A percentile compares a stretch with the other conserved stretches of the same genome.
Conservation (phyloP, 2,797 vertebrate species). For the Taenioides sp. region DNA sequence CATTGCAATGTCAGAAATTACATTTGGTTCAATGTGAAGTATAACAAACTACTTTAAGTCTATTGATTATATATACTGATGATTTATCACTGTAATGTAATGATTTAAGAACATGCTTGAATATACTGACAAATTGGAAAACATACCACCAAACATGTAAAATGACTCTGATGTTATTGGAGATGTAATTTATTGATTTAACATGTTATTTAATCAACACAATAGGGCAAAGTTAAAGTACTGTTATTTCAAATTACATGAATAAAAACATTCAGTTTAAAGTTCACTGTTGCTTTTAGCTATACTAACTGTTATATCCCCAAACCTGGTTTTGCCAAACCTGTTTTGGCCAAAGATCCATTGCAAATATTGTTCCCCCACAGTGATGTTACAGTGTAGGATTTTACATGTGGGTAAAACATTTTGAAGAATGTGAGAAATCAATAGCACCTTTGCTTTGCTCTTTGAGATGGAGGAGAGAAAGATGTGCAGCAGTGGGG, state of each 20-base stretch:
- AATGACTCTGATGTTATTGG: too few species aligned
- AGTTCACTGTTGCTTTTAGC: too few species aligned
- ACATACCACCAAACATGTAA: background rate
- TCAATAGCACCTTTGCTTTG: background rate
- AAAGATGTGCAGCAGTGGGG: conserved; percentile 44
- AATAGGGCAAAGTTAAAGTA: too few species aligned
- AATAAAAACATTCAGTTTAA: too few species aligned
- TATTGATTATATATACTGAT: background rate
- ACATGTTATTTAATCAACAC: too few species aligned
- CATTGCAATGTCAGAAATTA: conserved; percentile 18
- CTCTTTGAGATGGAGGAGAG: conserved; percentile 39
- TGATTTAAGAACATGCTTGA: background rate
- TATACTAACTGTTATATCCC: background rate
- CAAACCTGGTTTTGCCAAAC: background rate
- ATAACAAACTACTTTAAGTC: conserved; percentile 18
- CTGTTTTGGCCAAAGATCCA: background rate
- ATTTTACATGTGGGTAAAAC: background rate
- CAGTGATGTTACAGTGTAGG: background rate
- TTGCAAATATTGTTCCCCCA: background rate
- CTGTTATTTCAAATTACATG: too few species aligned
- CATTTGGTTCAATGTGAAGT: conserved; percentile 14
- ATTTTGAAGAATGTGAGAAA: conserved; percentile 2
- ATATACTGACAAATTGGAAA: background rate
- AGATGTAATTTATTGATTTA: too few species aligned
- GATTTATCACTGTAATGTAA: background rate